phyloP scores from a whole-genome alignment of 2,797 vertebrate genomes.

The Esox masquinongy region DNA sequence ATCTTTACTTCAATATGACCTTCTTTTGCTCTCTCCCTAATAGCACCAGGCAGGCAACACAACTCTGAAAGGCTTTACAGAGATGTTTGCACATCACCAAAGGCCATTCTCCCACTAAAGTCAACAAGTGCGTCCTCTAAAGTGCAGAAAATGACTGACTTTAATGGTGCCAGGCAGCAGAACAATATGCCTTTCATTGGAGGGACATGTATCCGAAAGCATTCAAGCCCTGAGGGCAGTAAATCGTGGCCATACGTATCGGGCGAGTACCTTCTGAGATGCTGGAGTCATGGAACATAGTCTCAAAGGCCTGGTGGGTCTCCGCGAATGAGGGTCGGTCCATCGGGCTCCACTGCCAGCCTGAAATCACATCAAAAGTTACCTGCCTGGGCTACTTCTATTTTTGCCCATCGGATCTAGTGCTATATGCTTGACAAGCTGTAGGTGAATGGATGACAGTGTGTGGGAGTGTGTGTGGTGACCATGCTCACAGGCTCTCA shows the following conservation, averaged over 20 bases:
- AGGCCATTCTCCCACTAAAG: neutral
- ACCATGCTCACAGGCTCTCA: slow-evolving; percentile 94
- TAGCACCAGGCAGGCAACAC: neutral
- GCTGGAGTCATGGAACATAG: slow-evolving; percentile 99
- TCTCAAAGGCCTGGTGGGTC: slow-evolving; percentile 98
- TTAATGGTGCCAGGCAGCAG: neutral
- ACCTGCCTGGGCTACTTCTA: neutral
- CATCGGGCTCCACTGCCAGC: slow-evolving; percentile 97
- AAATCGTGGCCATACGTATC: neutral
- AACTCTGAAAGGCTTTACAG: neutral
- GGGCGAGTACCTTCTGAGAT: slow-evolving; percentile 90
- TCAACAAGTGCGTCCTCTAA: neutral
- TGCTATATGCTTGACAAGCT: neutral
- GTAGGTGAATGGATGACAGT: neutral
- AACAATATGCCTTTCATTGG: neutral
- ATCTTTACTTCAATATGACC: neutral
- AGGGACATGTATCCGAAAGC: neutral
- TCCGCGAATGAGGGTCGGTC: slow-evolving; percentile 97
- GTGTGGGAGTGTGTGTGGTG: neutral
- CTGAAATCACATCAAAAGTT: slow-evolving; percentile 61
- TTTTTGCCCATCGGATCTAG: neutral
- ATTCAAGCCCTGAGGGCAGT: neutral
- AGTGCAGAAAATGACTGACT: neutral
- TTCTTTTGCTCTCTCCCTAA: neutral
- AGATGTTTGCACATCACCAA: neutral